These are phyloP conservation scores for Otus scops DNA, from an alignment of 2,797 vertebrate species.

Conservation along the genomic window DNA sequence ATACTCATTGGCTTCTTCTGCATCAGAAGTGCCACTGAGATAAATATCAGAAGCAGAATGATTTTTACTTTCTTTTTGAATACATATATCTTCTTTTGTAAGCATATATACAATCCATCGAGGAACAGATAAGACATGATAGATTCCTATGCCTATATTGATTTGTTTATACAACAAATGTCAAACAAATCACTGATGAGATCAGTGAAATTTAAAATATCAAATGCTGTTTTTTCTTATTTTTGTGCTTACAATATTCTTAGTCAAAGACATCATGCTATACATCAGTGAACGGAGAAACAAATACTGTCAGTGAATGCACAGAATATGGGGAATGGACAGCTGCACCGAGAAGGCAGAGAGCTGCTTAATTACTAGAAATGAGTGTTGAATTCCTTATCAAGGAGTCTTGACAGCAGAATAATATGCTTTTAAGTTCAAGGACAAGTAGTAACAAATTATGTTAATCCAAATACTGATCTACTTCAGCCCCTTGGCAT, in stretches of 20 bases:
- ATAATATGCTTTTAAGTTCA: conserved; percentile 63
- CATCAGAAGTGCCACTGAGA: background rate
- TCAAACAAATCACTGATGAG: background rate
- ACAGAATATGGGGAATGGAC: background rate
- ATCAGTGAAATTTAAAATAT: background rate
- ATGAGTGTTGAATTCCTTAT: background rate
- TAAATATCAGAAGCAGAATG: background rate
- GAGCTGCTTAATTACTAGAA: conserved; percentile 44
- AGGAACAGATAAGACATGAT: background rate
- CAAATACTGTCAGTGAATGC: background rate
- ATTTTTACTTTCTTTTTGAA: background rate
- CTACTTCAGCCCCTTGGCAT: conserved; percentile 63
- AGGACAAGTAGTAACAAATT: conserved; percentile 72
- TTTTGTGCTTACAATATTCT: background rate
- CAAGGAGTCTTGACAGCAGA: conserved; percentile 35
- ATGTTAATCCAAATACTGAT: conserved; percentile 64
- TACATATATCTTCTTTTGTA: background rate
- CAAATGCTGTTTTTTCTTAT: background rate
- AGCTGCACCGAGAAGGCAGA: conserved; percentile 19
- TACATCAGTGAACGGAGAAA: background rate
- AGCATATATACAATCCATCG: background rate
- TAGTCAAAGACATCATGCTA: background rate
- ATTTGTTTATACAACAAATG: background rate
- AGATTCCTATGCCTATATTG: background rate
- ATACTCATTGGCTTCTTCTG: background rate